phyloP scores from a whole-genome alignment of 2,888 invertebrate genomes.

The Flexamia atlantica region DNA sequence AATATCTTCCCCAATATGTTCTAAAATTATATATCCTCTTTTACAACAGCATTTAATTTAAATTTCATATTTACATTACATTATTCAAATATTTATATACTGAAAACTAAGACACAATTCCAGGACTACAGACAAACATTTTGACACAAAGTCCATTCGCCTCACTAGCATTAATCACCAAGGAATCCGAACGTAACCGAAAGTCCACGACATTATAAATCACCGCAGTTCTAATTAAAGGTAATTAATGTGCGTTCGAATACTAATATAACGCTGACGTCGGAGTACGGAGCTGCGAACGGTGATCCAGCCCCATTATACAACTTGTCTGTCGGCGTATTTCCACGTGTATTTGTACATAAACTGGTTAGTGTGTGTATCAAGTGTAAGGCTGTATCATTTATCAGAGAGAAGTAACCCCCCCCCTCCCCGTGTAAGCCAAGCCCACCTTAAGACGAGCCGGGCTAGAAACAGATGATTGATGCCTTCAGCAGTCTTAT shows the following conservation, averaged over 20 bases:
- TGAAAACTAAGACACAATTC: background rate
- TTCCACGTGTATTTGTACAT: background rate
- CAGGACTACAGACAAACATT: background rate
- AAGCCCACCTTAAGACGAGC: slow-evolving; percentile 57
- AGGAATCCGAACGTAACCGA: slow-evolving; percentile 21
- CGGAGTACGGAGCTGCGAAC: slow-evolving; percentile 2
- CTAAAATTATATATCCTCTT: too few species aligned
- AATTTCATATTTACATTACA: too few species aligned
- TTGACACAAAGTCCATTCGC: background rate
- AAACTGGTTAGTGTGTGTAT: too few species aligned
- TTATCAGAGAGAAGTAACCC: slow-evolving; percentile 28
- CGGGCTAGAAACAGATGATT: slow-evolving; percentile 48
- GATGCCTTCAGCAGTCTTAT: slow-evolving; percentile 57
- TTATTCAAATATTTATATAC: too few species aligned
- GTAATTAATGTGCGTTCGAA: slow-evolving; percentile 52
- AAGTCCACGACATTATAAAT: slow-evolving; percentile 54
- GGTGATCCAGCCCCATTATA: background rate
- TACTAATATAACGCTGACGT: slow-evolving; percentile 17
- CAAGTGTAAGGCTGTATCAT: slow-evolving; percentile 33
- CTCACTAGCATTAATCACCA: slow-evolving; percentile 15
- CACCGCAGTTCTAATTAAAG: slow-evolving; percentile 45
- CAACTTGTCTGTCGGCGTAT: background rate
- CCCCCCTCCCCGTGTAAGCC: background rate
- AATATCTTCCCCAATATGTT: too few species aligned
- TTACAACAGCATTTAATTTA: too few species aligned